A percentile compares a stretch with the other conserved stretches of the same genome.
Conservation (phyloP, 1,140 invertebrate species). For the Panonychus citri region DNA sequence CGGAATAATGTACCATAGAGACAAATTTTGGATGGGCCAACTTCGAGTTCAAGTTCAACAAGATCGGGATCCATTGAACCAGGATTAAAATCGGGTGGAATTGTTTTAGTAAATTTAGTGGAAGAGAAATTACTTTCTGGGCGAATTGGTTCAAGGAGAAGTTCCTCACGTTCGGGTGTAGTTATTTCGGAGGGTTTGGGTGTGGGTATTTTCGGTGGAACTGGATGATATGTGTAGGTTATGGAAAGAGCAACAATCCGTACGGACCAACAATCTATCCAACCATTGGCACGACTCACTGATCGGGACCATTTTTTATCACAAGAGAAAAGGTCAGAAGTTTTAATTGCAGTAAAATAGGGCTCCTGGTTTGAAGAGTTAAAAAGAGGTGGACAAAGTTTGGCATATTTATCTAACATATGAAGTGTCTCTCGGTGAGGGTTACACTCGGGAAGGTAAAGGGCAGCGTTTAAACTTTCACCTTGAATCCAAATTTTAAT, state of each 20-base stretch:
- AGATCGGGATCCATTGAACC: conserved; percentile 53
- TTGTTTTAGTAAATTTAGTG: conserved; percentile 16
- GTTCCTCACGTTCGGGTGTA: conserved; percentile 78
- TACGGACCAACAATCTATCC: conserved; percentile 87
- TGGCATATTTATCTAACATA: conserved; percentile 68
- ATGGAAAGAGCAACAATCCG: conserved; percentile 76
- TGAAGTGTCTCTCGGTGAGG: conserved; percentile 55
- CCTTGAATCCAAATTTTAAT: conserved; percentile 82
- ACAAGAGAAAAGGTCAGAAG: conserved; percentile 10
- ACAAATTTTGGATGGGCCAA: conserved; percentile 66
- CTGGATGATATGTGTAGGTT: conserved; percentile 69
- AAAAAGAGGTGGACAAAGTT: conserved; percentile 18
- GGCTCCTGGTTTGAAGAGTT: not conserved
- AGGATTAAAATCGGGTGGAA: conserved; percentile 57
- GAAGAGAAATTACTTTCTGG: conserved; percentile 34
- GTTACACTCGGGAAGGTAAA: conserved; percentile 73
- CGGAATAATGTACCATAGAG: conserved; percentile 70
- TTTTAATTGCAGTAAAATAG: not conserved
- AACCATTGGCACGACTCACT: conserved; percentile 37
- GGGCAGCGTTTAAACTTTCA: conserved; percentile 62
- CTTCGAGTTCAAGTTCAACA: conserved; percentile 70
- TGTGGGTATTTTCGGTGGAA: conserved; percentile 49
- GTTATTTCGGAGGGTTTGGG: conserved; percentile 62
- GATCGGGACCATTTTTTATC: conserved; percentile 63
- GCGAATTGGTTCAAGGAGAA: conserved; percentile 63